Evolutionary conservation across 2,888 invertebrate genomes (phyloP).

Genomic region (Hipparchia sbordonii): DNA sequence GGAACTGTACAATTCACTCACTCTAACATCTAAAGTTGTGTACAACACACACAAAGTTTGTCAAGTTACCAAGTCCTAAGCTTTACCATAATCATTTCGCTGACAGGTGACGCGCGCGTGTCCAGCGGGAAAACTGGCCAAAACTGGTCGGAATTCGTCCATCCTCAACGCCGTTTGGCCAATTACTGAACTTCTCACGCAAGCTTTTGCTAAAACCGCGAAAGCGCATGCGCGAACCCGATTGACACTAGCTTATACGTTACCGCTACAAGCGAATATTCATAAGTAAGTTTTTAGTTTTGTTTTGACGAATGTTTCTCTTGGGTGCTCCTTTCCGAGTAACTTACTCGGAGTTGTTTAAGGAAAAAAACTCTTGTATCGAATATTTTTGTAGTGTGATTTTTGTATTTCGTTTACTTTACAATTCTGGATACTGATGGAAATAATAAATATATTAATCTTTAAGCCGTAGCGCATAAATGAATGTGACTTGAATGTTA

Average conservation of each 20-base stretch:
- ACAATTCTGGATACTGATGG: too few species aligned
- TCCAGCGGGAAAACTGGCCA: constrained; percentile 44
- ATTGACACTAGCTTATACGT: constrained; percentile 70
- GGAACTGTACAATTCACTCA: constrained; percentile 37
- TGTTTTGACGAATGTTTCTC: constrained; percentile 64
- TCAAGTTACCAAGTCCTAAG: constrained; percentile 38
- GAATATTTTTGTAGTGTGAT: constrained; percentile 20
- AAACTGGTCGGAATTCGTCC: constrained; percentile 48
- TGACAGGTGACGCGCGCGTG: constrained; percentile 51
- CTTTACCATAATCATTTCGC: constrained; percentile 43
- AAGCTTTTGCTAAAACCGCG: constrained; percentile 56
- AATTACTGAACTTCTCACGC: constrained; percentile 72
- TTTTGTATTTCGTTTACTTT: constrained; percentile 7
- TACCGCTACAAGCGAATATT: constrained; percentile 63
- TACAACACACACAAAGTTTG: constrained; percentile 22
- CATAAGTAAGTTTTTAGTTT: constrained; percentile 77
- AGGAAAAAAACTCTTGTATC: constrained; percentile 27
- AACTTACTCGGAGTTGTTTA: constrained; percentile 38
- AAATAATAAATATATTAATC: too few species aligned
- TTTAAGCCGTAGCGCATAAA: too few species aligned
- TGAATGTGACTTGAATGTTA: too few species aligned
- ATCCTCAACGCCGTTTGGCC: constrained; percentile 63
- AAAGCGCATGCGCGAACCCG: constrained; percentile 68
- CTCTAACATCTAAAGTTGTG: constrained; percentile 32
- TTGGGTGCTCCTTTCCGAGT: constrained; percentile 42